A percentile compares a stretch with the other conserved stretches of the same genome.
These are phyloP conservation scores for Climacteris rufus DNA, from an alignment of 2,113 vertebrate species.

Conservation along the genomic window DNA sequence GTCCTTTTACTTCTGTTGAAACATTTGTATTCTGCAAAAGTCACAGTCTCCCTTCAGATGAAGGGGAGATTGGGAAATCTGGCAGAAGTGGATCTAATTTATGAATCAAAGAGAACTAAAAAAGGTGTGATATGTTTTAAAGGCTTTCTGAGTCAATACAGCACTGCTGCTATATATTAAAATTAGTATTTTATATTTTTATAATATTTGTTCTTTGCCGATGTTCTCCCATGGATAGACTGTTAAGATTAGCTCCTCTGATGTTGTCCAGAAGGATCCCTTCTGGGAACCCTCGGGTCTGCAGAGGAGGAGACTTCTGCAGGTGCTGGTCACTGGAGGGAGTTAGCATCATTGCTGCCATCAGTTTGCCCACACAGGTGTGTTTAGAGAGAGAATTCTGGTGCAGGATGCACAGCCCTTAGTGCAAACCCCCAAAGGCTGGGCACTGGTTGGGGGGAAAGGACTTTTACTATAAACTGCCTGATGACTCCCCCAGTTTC, in stretches of 20 bases:
- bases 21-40: background rate
- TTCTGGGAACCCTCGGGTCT: background rate
- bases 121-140: background rate
- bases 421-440: background rate
- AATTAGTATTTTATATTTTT: constrained; percentile 35
- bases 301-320: background rate
- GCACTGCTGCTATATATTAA: constrained; percentile 8
- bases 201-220: background rate
- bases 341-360: background rate
- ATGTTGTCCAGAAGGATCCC: background rate
- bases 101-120: background rate
- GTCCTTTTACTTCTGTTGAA: background rate
- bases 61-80: background rate
- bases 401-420: background rate
- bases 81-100: background rate
- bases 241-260: background rate
- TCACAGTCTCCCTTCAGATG: background rate
- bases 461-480: background rate
- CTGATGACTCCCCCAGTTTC: background rate
- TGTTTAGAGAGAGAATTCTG: background rate
- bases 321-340: background rate
- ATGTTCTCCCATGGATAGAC: background rate
- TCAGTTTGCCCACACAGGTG: background rate
- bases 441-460: background rate
- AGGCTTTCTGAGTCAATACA: background rate